Evolutionary conservation across 2,888 invertebrate species (phyloP), one percentile per base, ranked within the genome.

Genomic region (Opisthograptis luteolata): DNA sequence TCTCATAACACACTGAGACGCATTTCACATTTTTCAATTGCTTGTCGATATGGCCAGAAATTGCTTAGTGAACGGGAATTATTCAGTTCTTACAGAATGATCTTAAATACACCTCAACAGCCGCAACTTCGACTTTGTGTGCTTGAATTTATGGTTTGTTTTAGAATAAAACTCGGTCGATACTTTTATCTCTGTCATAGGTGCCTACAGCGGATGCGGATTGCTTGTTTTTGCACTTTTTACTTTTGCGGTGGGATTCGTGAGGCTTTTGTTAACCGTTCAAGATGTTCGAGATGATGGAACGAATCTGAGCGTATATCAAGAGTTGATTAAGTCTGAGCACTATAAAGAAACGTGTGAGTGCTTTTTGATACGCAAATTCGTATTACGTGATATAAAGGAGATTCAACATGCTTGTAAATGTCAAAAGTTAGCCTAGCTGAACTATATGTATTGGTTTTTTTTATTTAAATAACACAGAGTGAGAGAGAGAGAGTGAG

Each of bases 21-120:
- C n/a, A n/a, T n/a, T n/a, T n/a, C n/a, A n/a, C n/a, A n/a, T n/a
- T n/a, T n/a, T n/a, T n/a, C n/a, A n/a, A n/a, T n/a, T n/a, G n/a
- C n/a, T n/a, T n/a, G n/a, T n/a, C n/a, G n/a, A n/a, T n/a, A n/a
- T n/a, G n/a, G n/a, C n/a, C n/a, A n/a, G n/a, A n/a, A n/a, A n/a
- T n/a, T n/a, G n/a, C n/a, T n/a, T n/a, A n/a, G n/a, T 81, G 76
- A 78, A 75, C 70, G 75, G 70, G 81, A 86, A 85, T 84, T 82
- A 84, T 85, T 81, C 81, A 77, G 79, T 81, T 87, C 83, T 85
- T 76, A 78, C 76, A 69, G 76, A 75, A 77, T 76, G 70, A 80
- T 75, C 69, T 58, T 60, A 47, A 62, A 68, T 68, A 62, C 34
- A 28, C 30, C 4, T 12, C 17, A 10, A 31, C 13, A 30, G 42